These are phyloP conservation scores for Parascotia fuliginaria DNA, from an alignment of 2,888 invertebrate species.

Conservation along the genomic window DNA sequence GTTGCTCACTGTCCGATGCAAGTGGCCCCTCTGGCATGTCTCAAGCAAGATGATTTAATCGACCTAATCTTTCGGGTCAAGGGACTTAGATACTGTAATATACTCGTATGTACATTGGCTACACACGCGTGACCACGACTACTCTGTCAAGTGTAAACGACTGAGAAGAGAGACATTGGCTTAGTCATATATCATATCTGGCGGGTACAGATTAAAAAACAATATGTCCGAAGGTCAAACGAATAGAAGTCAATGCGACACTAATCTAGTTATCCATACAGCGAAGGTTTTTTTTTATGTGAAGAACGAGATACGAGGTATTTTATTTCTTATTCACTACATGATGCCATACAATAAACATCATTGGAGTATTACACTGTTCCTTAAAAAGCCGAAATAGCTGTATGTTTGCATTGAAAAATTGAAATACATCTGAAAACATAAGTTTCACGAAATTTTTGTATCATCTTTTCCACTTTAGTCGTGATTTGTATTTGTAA, in stretches of 20 bases:
- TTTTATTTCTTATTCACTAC: background rate
- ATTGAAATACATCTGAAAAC: slow-evolving; percentile 16
- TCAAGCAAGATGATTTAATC: slow-evolving; percentile 50
- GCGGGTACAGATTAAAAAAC: slow-evolving; percentile 16
- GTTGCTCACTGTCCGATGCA: slow-evolving; percentile 53
- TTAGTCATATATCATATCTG: slow-evolving; percentile 28
- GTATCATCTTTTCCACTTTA: slow-evolving; percentile 23
- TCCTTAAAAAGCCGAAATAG: slow-evolving; percentile 12
- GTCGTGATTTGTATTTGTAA: slow-evolving; percentile 30
- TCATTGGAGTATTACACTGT: slow-evolving; percentile 2
- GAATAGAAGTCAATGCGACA: slow-evolving; percentile 5
- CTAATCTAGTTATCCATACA: slow-evolving; percentile 8
- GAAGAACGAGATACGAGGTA: background rate
- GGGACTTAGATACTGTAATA: slow-evolving; percentile 34
- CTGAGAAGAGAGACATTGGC: too few species aligned
- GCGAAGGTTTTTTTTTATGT: slow-evolving; percentile 1
- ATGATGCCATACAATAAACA: background rate
- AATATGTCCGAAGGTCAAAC: slow-evolving; percentile 16
- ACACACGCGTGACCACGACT: too few species aligned
- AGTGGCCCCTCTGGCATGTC: slow-evolving; percentile 49
- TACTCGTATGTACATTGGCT: slow-evolving; percentile 18
- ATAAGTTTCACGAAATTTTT: slow-evolving; percentile 14
- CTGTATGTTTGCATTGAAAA: slow-evolving; percentile 10
- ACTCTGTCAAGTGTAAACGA: too few species aligned
- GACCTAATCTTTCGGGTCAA: slow-evolving; percentile 37